Conservation (phyloP, 2,888 invertebrate genomes). For the Thymelicus sylvestris region DNA sequence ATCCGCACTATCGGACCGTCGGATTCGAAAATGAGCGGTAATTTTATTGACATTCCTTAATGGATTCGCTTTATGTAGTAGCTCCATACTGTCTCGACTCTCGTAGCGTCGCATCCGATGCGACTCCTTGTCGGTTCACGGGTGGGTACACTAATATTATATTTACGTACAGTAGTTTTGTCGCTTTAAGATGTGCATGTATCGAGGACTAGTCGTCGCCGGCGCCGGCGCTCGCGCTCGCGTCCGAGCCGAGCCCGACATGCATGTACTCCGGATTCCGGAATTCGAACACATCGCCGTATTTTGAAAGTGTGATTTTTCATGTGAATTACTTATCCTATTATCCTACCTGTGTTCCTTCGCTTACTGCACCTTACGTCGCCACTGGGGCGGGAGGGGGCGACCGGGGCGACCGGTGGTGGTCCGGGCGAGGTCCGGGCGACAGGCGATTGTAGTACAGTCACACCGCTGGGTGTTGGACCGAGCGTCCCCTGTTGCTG, state of each 20-base stretch:
- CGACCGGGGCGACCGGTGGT: slow-evolving; percentile 41
- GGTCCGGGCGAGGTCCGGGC: slow-evolving; percentile 45
- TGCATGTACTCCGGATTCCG: slow-evolving; percentile 60
- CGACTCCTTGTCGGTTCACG: slow-evolving; percentile 74
- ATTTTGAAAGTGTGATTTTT: slow-evolving; percentile 79
- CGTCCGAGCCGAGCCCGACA: slow-evolving; percentile 57
- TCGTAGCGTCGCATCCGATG: slow-evolving; percentile 77
- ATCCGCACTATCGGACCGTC: slow-evolving; percentile 74
- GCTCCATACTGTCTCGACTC: slow-evolving; percentile 82
- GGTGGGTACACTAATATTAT: slow-evolving; percentile 84
- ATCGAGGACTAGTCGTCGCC: slow-evolving; percentile 67
- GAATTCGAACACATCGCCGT: slow-evolving; percentile 56
- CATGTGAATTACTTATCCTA: slow-evolving; percentile 79
- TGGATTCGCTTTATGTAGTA: slow-evolving; percentile 83
- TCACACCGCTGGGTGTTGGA: slow-evolving; percentile 74
- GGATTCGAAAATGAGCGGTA: slow-evolving; percentile 73
- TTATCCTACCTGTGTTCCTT: slow-evolving; percentile 79
- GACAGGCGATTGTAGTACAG: slow-evolving; percentile 73
- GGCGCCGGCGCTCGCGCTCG: not conserved
- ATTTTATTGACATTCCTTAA: slow-evolving; percentile 80
- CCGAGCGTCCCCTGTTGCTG: slow-evolving; percentile 47
- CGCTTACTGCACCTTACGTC: slow-evolving; percentile 69
- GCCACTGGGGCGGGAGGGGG: slow-evolving; percentile 49
- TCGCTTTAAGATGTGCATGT: slow-evolving; percentile 83
- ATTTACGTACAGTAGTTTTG: slow-evolving; percentile 83